These are phyloP conservation scores for Harpagoxenus sublaevis DNA, from an alignment of 2,888 invertebrate species.

Conservation along the genomic window DNA sequence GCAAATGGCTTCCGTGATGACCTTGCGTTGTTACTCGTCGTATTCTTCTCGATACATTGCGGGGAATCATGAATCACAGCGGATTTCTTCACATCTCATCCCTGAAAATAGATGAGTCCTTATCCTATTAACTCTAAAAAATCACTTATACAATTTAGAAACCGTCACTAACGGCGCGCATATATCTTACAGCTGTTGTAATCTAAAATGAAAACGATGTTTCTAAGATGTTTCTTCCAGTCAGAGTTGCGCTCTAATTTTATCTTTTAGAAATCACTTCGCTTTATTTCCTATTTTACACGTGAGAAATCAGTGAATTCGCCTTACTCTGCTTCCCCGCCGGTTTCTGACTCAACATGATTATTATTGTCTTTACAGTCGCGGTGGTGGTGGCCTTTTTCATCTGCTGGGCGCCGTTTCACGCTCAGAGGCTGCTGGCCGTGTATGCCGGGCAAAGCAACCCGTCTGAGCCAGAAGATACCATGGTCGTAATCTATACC, in stretches of 20 bases:
- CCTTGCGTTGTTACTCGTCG: not conserved
- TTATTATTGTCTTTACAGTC: slow-evolving; percentile 87
- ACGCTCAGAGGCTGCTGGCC: slow-evolving; percentile 95
- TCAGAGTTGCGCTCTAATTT: not conserved
- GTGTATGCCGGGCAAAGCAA: slow-evolving; percentile 89
- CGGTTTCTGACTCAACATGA: not conserved
- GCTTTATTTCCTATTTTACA: not conserved
- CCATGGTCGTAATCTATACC: slow-evolving; percentile 86
- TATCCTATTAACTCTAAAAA: not conserved
- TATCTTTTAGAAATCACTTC: not conserved
- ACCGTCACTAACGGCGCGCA: not conserved
- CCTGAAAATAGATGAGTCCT: not conserved
- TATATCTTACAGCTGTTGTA: not conserved
- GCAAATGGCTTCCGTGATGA: slow-evolving; percentile 38
- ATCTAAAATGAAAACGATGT: not conserved
- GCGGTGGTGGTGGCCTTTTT: slow-evolving; percentile 94
- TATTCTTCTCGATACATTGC: not conserved
- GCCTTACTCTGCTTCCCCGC: too few relatives aligned
- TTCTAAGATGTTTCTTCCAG: not conserved
- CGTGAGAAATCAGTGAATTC: not conserved
- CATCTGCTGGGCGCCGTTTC: slow-evolving; percentile 97
- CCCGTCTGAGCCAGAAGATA: slow-evolving; percentile 86
- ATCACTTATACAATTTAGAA: not conserved
- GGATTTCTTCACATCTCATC: not conserved
- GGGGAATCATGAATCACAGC: not conserved